Evolutionary conservation across 2,888 invertebrate species (phyloP).

Genomic region (Sympetrum striolatum): DNA sequence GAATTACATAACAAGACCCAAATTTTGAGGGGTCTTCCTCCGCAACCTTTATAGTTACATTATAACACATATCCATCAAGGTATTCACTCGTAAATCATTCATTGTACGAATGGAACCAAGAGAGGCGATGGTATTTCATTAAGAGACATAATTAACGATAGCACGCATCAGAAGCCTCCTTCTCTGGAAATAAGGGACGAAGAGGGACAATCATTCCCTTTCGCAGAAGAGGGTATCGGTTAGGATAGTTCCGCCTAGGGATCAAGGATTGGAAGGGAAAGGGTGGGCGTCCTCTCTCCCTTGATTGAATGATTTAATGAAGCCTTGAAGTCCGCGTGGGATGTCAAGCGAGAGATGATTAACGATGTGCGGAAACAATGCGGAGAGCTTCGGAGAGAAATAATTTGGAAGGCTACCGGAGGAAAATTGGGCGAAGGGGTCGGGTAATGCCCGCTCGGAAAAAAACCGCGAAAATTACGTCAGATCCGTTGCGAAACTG

Average conservation of each 20-base stretch:
- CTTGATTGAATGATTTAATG: slow-evolving; percentile 11
- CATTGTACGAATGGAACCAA: no score
- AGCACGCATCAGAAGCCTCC: no score
- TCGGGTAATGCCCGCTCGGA: background rate
- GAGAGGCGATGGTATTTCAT: no score
- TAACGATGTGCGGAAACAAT: slow-evolving; percentile 29
- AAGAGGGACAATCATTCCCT: background rate
- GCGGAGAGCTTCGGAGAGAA: background rate
- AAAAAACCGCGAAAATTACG: background rate
- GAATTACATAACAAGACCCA: no score
- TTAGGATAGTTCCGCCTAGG: no score
- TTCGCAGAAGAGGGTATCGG: no score
- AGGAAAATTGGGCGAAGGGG: slow-evolving; percentile 1
- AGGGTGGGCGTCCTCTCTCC: background rate
- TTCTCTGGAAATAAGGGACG: background rate
- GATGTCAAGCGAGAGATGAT: background rate
- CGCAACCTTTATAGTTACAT: no score
- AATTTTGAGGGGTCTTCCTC: no score
- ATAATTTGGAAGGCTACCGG: background rate
- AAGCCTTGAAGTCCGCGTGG: slow-evolving; percentile 6
- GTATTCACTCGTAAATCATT: no score
- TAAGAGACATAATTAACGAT: no score
- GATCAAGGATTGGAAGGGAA: background rate
- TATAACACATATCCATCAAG: no score
- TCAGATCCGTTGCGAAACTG: background rate